These are phyloP conservation scores for Torymus texanus DNA, from an alignment of 2,888 invertebrate species.

Conservation along the genomic window DNA sequence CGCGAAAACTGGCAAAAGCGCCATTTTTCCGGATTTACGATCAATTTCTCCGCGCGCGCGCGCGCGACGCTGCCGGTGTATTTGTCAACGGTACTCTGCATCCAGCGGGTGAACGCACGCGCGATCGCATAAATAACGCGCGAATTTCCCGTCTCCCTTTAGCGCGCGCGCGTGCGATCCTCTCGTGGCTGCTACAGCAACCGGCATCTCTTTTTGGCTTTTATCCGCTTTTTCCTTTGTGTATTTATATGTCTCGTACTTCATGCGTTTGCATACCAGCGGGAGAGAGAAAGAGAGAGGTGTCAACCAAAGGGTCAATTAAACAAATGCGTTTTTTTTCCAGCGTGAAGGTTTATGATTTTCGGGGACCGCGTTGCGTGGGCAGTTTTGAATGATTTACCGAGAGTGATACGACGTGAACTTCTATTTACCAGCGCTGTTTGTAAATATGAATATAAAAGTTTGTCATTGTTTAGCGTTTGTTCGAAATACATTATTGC, in stretches of 20 bases:
- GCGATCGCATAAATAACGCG: conserved; percentile 48
- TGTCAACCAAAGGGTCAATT: no score
- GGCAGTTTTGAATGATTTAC: no score
- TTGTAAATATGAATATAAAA: no score
- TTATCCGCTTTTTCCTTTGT: background rate
- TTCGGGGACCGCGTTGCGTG: no score
- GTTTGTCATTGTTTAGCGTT: no score
- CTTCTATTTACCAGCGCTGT: no score
- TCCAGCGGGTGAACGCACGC: background rate
- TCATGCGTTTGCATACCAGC: background rate
- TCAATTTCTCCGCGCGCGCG: conserved; percentile 34
- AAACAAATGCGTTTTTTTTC: no score
- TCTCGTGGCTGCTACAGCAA: background rate
- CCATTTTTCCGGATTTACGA: conserved; percentile 52
- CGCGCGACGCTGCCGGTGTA: conserved; percentile 6
- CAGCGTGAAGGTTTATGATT: no score
- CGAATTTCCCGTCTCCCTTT: background rate
- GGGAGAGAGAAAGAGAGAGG: no score
- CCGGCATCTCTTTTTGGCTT: background rate
- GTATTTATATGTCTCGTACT: background rate
- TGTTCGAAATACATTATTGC: no score
- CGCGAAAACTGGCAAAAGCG: conserved; percentile 17
- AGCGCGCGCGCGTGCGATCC: background rate
- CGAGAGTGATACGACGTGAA: no score
- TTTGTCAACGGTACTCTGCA: conserved; percentile 41